These are phyloP conservation scores for Chiloscyllium plagiosum DNA, from an alignment of 2,113 vertebrate species.

Conservation along the genomic window DNA sequence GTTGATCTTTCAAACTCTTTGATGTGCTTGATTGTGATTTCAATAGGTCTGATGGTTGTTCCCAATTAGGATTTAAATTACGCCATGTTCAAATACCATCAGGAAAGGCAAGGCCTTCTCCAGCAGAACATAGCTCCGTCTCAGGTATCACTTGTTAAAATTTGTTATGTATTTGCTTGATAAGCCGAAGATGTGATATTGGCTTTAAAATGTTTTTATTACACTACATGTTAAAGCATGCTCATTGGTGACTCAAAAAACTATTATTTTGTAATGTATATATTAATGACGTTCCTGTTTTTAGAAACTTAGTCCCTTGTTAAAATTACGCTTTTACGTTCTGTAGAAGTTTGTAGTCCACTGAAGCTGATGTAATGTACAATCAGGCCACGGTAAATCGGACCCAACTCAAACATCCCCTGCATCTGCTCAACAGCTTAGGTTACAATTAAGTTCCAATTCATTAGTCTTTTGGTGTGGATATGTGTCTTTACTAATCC, in stretches of 20 bases:
- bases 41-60: slow-evolving; percentile 65
- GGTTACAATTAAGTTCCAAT: neutral
- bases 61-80: slow-evolving; percentile 58
- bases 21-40: neutral
- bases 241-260: neutral
- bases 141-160: slow-evolving; percentile 58
- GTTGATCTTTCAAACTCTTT: slow-evolving; percentile 20
- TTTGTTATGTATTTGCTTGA: neutral
- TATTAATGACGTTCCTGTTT: neutral
- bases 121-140: slow-evolving; percentile 52
- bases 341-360: neutral
- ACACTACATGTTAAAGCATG: neutral
- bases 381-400: neutral
- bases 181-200: neutral
- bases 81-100: slow-evolving; percentile 55
- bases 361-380: neutral
- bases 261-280: neutral
- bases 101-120: slow-evolving; percentile 52
- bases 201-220: neutral
- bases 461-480: neutral
- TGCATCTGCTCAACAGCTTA: neutral
- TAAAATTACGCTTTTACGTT: neutral
- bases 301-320: neutral
- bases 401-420: neutral
- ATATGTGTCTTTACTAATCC: neutral